Conservation (phyloP, 2,888 invertebrate genomes). For the Agonopterix arenella region DNA sequence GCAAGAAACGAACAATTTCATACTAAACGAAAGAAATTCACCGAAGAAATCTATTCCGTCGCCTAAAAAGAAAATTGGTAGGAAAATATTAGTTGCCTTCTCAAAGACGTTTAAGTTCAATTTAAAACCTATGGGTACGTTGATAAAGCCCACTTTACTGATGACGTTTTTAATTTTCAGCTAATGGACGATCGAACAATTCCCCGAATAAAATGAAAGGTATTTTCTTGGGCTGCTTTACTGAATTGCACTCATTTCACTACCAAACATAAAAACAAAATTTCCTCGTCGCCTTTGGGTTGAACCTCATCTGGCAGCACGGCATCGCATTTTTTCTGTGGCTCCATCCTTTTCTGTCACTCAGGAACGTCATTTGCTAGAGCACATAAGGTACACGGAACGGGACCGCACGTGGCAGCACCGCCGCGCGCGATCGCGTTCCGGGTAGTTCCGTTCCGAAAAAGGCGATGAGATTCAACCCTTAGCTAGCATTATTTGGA, state of each 20-base stretch:
- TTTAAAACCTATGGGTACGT: conserved; percentile 17
- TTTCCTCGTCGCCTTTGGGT: no score
- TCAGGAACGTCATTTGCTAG: no score
- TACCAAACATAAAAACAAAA: no score
- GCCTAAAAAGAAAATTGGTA: conserved; percentile 47
- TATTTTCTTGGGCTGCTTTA: conserved; percentile 18
- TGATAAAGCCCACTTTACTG: neutral
- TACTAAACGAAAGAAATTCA: conserved; percentile 25
- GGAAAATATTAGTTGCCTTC: conserved; percentile 32
- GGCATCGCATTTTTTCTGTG: no score
- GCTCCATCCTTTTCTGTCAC: no score
- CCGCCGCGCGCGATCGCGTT: no score
- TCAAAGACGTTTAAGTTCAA: conserved; percentile 23
- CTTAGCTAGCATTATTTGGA: no score
- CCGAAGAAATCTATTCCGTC: conserved; percentile 21
- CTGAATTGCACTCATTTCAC: neutral
- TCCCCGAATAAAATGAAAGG: conserved; percentile 50
- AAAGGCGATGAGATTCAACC: no score
- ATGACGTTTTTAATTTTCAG: conserved; percentile 32
- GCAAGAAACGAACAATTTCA: conserved; percentile 23
- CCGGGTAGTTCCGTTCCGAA: no score
- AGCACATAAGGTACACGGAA: no score
- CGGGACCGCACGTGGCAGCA: no score
- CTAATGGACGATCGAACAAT: conserved; percentile 44
- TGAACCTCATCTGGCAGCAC: no score